Percentiles rank a stretch among this genome's conserved stretches.
Conservation (phyloP, 2,797 vertebrate species). For the Heteromormyrus szaboi region DNA sequence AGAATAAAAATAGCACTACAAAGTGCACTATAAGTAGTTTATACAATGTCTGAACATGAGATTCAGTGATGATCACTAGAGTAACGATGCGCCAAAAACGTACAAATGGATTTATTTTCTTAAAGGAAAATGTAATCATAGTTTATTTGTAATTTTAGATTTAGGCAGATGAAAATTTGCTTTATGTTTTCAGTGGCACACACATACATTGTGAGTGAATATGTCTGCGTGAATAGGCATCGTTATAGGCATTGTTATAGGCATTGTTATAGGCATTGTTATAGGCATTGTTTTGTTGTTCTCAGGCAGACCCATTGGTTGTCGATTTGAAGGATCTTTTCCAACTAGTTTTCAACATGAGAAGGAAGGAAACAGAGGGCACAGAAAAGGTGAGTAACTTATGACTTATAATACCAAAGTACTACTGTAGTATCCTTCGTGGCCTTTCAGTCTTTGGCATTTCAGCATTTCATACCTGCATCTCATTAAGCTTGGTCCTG, state of each 20-base stretch:
- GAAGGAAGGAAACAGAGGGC: conserved; percentile 78
- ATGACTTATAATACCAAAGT: neutral
- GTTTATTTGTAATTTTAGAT: neutral
- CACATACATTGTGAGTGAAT: neutral
- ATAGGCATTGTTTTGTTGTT: neutral
- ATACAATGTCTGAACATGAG: neutral
- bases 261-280: too few relatives aligned
- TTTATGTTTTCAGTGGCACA: neutral
- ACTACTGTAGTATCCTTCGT: neutral
- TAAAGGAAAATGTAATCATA: neutral
- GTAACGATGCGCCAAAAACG: neutral
- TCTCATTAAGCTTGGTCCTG: neutral
- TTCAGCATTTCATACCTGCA: neutral
- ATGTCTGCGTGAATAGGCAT: neutral
- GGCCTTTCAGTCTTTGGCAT: neutral
- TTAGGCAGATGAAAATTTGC: neutral
- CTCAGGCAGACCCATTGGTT: conserved; percentile 88
- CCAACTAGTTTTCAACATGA: conserved; percentile 88
- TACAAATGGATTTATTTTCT: neutral
- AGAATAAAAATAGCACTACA: neutral
- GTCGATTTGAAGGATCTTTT: conserved; percentile 94
- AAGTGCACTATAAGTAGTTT: neutral
- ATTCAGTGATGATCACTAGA: neutral
- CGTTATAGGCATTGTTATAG: too few relatives aligned
- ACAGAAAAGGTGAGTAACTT: conserved; percentile 57